Evolutionary conservation across 1,140 invertebrate species (phyloP), one percentile per base, ranked within the genome.

Genomic region (Dreissena polymorpha): DNA sequence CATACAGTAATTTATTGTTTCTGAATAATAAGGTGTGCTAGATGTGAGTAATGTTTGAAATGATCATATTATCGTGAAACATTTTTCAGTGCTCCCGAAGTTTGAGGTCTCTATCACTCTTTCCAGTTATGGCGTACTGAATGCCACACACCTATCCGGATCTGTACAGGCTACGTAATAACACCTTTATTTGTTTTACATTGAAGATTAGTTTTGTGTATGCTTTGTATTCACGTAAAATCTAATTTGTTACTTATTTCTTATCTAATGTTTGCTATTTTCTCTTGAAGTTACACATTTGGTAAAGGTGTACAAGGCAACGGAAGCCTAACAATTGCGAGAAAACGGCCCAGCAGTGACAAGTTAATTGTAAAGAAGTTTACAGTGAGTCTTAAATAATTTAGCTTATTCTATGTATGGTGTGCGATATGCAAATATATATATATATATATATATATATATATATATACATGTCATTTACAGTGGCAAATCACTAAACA

Each of bases 101-200:
- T 89, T 89, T 77, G 88, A 89, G 64, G 86, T 89, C 18, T 83
- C 73, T 6, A 73, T 88, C 13, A 82, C 80, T 0, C 57, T 88
- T 0, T 86, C 88, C 8, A 64, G 85, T 13, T 89, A 76, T 86
- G 85, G 72, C 13, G 13, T 87, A 0, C 76, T 71, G 6, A 80
- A 29, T 14, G 84, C 85, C 29, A 60, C 23, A 13, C 14, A 50
- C 14, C 67, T 86, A 6, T 63, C 76, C 0, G 85, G 78, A 25
- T 86, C 65, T 39, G 79, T 89, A 16, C 73, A 78, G 60, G 81
- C 86, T 27, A 88, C 70, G 88, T 89, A 85, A 84, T 39, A 5
- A 81, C 10, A 60, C 50, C 50, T 64, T 23, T 70, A 0, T 0
- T 49, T 70, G 27, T 49, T 5, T 21, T 23, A 10, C 65, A 2